Evolutionary conservation across 2,113 vertebrate genomes (phyloP), one percentile per base, ranked within the genome.

Genomic region (Tricholaema leucomelas): DNA sequence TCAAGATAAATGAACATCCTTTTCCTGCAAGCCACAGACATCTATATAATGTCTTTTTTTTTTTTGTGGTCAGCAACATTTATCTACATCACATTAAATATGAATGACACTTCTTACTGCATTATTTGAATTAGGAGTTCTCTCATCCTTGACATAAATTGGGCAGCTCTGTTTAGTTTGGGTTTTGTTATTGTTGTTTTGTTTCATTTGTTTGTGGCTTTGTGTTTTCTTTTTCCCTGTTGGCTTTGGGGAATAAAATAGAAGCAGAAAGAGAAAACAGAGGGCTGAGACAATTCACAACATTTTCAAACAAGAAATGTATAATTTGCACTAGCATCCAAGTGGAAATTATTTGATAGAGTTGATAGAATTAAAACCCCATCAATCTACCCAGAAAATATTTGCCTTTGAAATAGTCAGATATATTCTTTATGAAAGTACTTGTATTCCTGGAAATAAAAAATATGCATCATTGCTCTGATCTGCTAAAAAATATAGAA

Each of bases 51-150:
- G 60, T 55, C 87, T 17, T 3, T 87, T 90, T n/a, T n/a, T n/a
- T 92, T 73, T 93, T 69, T 66, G 66, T 63, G 42, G 36, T 14
- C 56, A 87, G 35, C 4, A 87, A 55, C 46, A 70, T 89, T 93
- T 77, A 85, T 93, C 91, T 87, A 89, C 71, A 89, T 92, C 67
- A 67, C 27, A 60, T 87, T 89, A 94, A 93, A 87, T 73, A 91
- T 66, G 52, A 92, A 91, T 82, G 40, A 8, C 72, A 80, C 25
- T 87, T 92, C 55, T 54, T 87, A 30, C n/a, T 71, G 36, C 23
- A 60, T 10, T 66, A 1, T 67, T 59, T 52, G 55, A 91, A 85
- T 85, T 76, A 82, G 13, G 73, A 40, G 42, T 80, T 89, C 31
- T 85, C n/a, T 88, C 17, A 42, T 69, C 79, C 40, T 73, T 77